Percentiles rank a stretch among this genome's conserved stretches.
phyloP scores from a whole-genome alignment of 2,797 vertebrate genomes.

The Manis javanica region DNA sequence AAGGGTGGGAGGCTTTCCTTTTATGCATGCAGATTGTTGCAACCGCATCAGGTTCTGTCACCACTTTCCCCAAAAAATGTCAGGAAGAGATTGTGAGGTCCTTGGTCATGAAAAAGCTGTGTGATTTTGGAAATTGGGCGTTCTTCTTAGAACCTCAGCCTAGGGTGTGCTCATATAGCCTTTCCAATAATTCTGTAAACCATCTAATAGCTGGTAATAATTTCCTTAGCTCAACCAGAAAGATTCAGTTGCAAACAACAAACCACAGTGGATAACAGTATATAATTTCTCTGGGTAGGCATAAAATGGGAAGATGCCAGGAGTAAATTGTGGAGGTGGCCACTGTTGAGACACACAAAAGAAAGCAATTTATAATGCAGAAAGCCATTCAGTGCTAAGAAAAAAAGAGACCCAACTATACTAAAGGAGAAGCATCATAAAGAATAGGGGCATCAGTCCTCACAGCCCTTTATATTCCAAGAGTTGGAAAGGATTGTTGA shows the following conservation, averaged over 20 bases:
- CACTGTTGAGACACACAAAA: background rate
- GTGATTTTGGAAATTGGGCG: conserved; percentile 4
- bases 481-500: background rate
- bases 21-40: background rate
- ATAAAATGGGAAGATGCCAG: background rate
- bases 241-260: conserved; percentile 40
- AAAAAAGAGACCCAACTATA: background rate
- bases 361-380: background rate
- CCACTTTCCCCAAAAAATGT: background rate
- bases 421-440: background rate
- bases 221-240: conserved; percentile 36
- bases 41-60: background rate
- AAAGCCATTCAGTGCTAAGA: conserved; percentile 1
- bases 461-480: background rate
- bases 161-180: background rate
- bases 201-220: conserved; percentile 45
- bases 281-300: conserved; percentile 6
- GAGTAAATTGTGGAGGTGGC: background rate
- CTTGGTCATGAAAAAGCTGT: background rate
- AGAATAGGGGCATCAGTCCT: background rate
- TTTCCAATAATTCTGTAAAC: conserved; percentile 44
- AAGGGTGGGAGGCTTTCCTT: background rate
- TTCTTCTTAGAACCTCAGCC: conserved; percentile 14
- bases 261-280: background rate
- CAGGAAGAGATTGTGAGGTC: background rate